Conservation (phyloP, 2,888 invertebrate species). For the Agonopterix heracliana region DNA sequence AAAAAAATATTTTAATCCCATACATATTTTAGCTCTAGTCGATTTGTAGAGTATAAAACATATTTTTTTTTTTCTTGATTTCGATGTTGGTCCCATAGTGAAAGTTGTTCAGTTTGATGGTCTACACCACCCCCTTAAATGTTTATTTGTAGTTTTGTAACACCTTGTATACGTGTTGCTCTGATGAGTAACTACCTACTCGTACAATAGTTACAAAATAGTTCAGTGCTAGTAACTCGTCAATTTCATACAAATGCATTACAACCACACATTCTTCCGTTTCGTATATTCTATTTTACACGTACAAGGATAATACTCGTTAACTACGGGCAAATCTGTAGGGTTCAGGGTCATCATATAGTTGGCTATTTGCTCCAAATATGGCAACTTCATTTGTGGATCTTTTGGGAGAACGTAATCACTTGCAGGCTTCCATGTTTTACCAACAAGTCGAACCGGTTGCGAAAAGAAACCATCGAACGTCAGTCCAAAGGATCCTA, state of each 20-base stretch:
- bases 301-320: constrained; percentile 33
- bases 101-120: too few relatives aligned
- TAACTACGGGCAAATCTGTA: constrained; percentile 39
- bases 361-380: constrained; percentile 51
- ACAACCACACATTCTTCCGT: constrained; percentile 28
- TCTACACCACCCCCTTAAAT: too few relatives aligned
- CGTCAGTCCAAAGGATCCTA: constrained; percentile 73
- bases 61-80: too few relatives aligned
- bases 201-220: too few relatives aligned
- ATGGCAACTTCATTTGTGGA: constrained; percentile 43
- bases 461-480: constrained; percentile 75
- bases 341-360: constrained; percentile 32
- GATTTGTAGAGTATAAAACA: too few relatives aligned
- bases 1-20: too few relatives aligned
- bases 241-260: background rate
- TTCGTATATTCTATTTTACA: constrained; percentile 32
- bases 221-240: background rate
- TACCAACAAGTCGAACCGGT: constrained; percentile 60
- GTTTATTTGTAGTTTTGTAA: too few relatives aligned
- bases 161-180: too few relatives aligned
- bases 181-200: too few relatives aligned
- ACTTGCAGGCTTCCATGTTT: constrained; percentile 61
- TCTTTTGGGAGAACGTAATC: constrained; percentile 51
- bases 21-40: too few relatives aligned
- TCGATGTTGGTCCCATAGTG: too few relatives aligned